Percentiles rank a stretch among this genome's conserved stretches.
Evolutionary conservation across 2,113 vertebrate genomes (phyloP).

Genomic region (Benitochromis conjunctus): DNA sequence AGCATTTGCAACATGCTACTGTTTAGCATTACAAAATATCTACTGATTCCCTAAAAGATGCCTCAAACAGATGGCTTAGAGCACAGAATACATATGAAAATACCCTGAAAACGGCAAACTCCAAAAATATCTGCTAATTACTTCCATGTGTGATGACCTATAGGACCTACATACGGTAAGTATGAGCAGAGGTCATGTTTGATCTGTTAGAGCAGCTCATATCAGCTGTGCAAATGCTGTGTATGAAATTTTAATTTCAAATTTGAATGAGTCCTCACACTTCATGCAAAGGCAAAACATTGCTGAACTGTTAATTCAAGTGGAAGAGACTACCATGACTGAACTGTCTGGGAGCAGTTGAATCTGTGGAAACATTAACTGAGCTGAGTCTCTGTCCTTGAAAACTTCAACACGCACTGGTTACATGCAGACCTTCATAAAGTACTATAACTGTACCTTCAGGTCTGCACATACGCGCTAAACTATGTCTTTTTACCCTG

Average conservation of each 20-base stretch:
- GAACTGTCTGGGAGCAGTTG: background rate
- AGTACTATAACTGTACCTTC: background rate
- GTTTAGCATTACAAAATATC: conserved; percentile 40
- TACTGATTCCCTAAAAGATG: background rate
- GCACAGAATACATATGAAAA: background rate
- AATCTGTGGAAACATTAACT: background rate
- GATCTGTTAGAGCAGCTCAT: background rate
- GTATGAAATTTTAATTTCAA: background rate
- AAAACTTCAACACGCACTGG: background rate
- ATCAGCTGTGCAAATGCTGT: background rate
- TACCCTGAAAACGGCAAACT: background rate
- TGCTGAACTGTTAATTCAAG: background rate
- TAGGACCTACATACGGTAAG: background rate
- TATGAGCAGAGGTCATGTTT: background rate
- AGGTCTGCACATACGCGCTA: background rate
- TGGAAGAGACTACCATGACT: background rate
- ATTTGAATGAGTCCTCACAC: background rate
- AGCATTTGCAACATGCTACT: background rate
- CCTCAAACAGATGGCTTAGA: background rate
- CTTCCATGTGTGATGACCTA: background rate
- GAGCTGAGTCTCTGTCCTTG: background rate
- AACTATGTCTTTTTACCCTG: background rate
- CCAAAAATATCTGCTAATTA: background rate
- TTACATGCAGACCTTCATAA: background rate
- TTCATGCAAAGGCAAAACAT: background rate